These are phyloP conservation scores for Drosophila peninsularis DNA, from an alignment of 2,888 invertebrate species.

Conservation along the genomic window DNA sequence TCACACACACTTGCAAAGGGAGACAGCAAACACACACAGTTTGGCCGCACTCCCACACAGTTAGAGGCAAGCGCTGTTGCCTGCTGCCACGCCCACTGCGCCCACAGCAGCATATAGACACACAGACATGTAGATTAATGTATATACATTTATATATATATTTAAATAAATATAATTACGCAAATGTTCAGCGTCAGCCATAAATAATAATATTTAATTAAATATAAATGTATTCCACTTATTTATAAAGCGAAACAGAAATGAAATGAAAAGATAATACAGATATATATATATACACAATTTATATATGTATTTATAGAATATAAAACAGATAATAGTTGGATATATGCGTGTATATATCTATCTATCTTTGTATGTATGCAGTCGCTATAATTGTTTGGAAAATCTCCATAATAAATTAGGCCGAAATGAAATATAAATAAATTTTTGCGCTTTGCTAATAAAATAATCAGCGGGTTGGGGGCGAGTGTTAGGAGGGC, in stretches of 20 bases:
- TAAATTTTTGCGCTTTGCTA: slow-evolving; percentile 59
- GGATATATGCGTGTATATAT: slow-evolving; percentile 3
- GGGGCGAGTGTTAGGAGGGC: no score
- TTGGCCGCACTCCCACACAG: slow-evolving; percentile 16
- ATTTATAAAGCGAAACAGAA: slow-evolving; percentile 55
- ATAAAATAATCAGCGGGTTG: slow-evolving; percentile 44
- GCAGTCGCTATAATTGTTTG: slow-evolving; percentile 47
- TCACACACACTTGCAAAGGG: slow-evolving; percentile 2
- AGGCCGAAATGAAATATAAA: slow-evolving; percentile 62
- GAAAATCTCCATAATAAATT: slow-evolving; percentile 55
- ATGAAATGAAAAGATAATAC: slow-evolving; percentile 42
- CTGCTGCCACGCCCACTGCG: background rate
- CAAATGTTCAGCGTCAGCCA: slow-evolving; percentile 51
- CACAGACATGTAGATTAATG: background rate
- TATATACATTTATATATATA: slow-evolving; percentile 15
- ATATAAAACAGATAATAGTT: slow-evolving; percentile 14
- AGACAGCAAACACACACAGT: slow-evolving; percentile 7
- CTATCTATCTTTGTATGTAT: slow-evolving; percentile 3
- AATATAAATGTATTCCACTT: slow-evolving; percentile 68
- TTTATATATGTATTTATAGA: slow-evolving; percentile 15
- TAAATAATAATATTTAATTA: slow-evolving; percentile 79
- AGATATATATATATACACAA: slow-evolving; percentile 16
- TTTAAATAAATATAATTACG: slow-evolving; percentile 76
- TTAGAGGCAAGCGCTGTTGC: slow-evolving; percentile 17
- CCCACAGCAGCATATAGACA: background rate